Base-by-base conservation (phyloP, 2,888 invertebrate genomes). In the Oligia strigilis region DNA sequence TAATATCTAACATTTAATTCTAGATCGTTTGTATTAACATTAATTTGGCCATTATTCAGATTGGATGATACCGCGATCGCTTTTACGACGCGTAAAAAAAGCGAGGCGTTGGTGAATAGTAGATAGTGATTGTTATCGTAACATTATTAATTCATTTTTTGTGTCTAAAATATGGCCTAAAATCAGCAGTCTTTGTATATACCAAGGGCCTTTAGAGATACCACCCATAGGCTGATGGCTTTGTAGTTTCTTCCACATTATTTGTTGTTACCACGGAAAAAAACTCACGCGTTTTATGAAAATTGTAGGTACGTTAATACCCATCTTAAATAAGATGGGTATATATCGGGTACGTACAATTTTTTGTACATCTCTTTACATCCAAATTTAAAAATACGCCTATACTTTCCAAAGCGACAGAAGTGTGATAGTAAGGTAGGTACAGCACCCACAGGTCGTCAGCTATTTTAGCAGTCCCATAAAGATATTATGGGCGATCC, bases 41-140 rank as follows among this genome's bases (percentile, higher is more conserved):
- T 73, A 78, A 84, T 84, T 80, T 72, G 72, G 36, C 17, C 49
- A 83, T 84, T 69, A 75, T 75, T 69, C 58, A 84, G 80, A 80
- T 84, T 17, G 43, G 8, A 4, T 11, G 80, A 84, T 84, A 84
- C 2, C 29, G 29, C 1, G 55, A 65, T 73, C 55, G 62, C n/a
- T n/a, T 79, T 80, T 64, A 75, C 40, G 64, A 43, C n/a, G 17
- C 23, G 19, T 49, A 62, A 55, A 84, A 73, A 81, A 73, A 74
- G n/a, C 40, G 70, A 70, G 70, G n/a, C 65, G 66, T 73, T 78
- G 1, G 65, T 72, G 72, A 52, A 55, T 80, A 43, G 19, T 60
- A 36, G 36, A 36, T 36, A 6, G 49, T 8, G 81, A 64, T 81
- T 49, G 49, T 67, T 72, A 81, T 81, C 81, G 5, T 14, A 23